Evolutionary conservation across 2,113 vertebrate genomes (phyloP).

Genomic region (Plotosus lineatus): DNA sequence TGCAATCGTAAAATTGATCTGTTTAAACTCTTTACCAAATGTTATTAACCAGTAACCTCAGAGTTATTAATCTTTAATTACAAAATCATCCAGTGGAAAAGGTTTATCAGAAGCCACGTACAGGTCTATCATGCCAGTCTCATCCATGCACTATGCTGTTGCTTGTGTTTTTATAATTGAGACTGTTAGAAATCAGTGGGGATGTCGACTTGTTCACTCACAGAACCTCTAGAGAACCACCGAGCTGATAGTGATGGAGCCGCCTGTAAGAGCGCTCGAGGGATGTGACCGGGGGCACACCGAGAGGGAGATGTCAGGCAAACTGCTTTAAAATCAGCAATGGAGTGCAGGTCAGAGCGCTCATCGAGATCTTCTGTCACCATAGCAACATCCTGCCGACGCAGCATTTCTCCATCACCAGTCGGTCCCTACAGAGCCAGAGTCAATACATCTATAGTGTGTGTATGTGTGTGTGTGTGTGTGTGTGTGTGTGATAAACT

Average conservation of each 20-base stretch:
- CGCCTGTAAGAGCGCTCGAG: background rate
- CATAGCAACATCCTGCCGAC: slow-evolving; percentile 27
- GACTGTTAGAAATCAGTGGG: background rate
- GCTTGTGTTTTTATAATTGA: background rate
- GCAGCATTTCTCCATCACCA: slow-evolving; percentile 20
- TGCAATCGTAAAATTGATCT: background rate
- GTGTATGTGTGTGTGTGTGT: slow-evolving; percentile 23
- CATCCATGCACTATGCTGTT: background rate
- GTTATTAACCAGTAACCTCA: too few species aligned
- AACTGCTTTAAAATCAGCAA: slow-evolving; percentile 19
- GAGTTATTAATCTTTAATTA: background rate
- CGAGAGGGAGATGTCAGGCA: slow-evolving; percentile 2
- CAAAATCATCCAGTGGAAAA: background rate
- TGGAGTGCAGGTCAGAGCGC: slow-evolving; percentile 15
- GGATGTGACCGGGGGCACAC: background rate
- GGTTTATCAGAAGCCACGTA: background rate
- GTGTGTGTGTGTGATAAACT: slow-evolving; percentile 21
- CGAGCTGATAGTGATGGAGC: background rate
- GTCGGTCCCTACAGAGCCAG: background rate
- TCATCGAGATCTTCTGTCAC: slow-evolving; percentile 13
- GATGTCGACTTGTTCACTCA: background rate
- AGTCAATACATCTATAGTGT: slow-evolving; percentile 30
- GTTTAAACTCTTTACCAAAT: background rate
- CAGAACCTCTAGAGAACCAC: background rate
- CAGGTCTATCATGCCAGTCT: background rate